Evolutionary conservation across 2,888 invertebrate genomes (phyloP), one percentile per base, ranked within the genome.

Genomic region (Sinodicranocentrus sp.): DNA sequence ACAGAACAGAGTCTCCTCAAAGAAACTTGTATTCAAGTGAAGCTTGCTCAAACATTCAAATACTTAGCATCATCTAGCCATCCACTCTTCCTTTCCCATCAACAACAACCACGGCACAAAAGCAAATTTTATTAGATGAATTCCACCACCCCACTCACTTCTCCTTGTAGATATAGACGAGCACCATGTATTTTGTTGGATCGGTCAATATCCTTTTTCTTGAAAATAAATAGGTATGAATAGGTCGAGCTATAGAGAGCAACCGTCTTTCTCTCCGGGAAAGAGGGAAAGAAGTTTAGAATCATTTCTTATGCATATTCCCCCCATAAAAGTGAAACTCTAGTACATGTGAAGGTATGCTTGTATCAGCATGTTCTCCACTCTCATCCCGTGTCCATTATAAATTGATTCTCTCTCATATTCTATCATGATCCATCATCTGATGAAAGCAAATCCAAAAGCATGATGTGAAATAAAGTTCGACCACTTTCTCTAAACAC

Each of bases 41-140:
- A 28, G 57, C 65, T 39, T 70, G 21, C 52, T 44, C 61, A 79
- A 79, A 59, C 78, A 71, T 68, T 79, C 70, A 79, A 79, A 79
- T 80, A 75, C 80, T 84, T 84, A 84, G 75, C 84, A 70, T 61
- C 78, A 82, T 76, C 84, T 72, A 54, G 79, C 63, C 82, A 85
- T 84, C 77, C 68, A 77, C 79, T 79, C 70, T 83, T 82, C 82
- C 79, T 84, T 76, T 67, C 70, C 73, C 79, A 78, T 78, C 82
- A 76, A 76, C 85, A 77, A 68, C 59, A 70, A n/a, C 33, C 44
- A 77, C 68, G 63, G 57, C 75, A 84, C 78, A 84, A 84, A 86
- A 84, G 85, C 83, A 87, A 87, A 87, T 87, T 87, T 87, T 86
- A 87, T 87, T 87, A 87, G 87, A 87, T 86, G 84, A 84, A 87